Base-by-base conservation (phyloP, 2,113 vertebrate species). In the Petroica traversi region DNA sequence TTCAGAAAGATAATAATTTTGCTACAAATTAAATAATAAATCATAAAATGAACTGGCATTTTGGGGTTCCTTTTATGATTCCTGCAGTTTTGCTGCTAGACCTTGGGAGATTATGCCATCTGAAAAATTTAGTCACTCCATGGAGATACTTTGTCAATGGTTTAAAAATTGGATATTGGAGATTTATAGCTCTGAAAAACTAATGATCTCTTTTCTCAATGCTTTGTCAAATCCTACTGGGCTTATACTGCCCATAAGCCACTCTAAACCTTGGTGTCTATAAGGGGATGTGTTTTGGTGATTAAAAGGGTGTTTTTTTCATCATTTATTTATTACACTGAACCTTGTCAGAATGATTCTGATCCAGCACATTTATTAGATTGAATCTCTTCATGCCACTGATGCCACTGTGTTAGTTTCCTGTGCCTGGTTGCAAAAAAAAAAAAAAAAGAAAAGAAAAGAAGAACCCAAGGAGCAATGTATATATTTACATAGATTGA, bases 81-180 rank as follows among this genome's bases (percentile, higher is more conserved):
- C 58, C 79, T 79, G 26, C 33, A 74, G 31, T 89, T 92, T 85
- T 92, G 69, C 59, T 20, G 25, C 78, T 78, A 89, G 62, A 91
- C 66, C 87, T 92, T 89, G 68, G 94, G 92, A 95, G 63, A 91
- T 93, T 91, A 92, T 82, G 24, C 68, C 83, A 64, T 79, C 49
- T 96, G 93, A 97, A 92, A 88, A 96, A 92, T 93, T 62, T 87
- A 94, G 92, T 95, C 71, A 43, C 88, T 92, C 94, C 89, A 58
- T 90, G 90, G 95, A 97, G 85, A 92, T 95, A 89, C 77, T 97
- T 97, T 97, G 84, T 98, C 97, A 97, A 77, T 84, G 90, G 85
- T 91, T 95, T 87, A 95, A 88, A 98, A 97, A 95, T 41, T 85
- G 85, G 96, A 93, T 88, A 14, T 33, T 18, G 45, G 20, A 92